Evolutionary conservation across 37 sponge, comb jelly and placozoan genomes (phyloP), one percentile per base, ranked within the genome.

Genomic region (Corticium candelabrum): DNA sequence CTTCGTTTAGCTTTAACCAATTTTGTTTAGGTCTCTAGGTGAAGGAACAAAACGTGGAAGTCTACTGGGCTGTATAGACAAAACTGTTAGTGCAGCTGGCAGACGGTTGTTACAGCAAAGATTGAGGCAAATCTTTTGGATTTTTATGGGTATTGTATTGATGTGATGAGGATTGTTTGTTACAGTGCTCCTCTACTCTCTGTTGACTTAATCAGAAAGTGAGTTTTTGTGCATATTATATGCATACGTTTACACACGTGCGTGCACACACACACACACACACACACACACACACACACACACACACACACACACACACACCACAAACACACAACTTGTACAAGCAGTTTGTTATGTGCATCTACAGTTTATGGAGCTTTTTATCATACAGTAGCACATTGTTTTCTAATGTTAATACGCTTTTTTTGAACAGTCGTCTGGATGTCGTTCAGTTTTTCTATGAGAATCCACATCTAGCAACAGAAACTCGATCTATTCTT

Each of bases 31-130:
- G 62, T 50, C 62, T 27, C 21, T 11, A 21, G 21, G 15, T 50
- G 62, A 50, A 27, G 62, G 62, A 21, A 50, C 62, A 27, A 50
- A 50, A 50, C 11, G 62, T 27, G 62, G 62, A 50, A 93, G 90
- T 35, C 74, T 93, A 34, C 50, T 93, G 35, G 88, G 85, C 0
- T 82, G 80, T n/a, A 81, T 93, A 0, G 85, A 90, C 83, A 40
- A 69, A 40, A 93, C 93, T 2, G 80, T 84, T 21, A 93, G 91
- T 34, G 87, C 93, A 31, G 80, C 74, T 0, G 93, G 93, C 0
- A 74, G 38, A 1, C 70, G 93, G 36, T 81, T 89, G 15, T 78
- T 93, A 21, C 76, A 77, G 31, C 50, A 69, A 11, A 77, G 82
- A 68, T 84, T 91, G 3, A 37, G 86, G 85, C 85, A 29, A n/a